phyloP scores from a whole-genome alignment of 2,797 vertebrate genomes.

The Neosilurus hyrtlii region DNA sequence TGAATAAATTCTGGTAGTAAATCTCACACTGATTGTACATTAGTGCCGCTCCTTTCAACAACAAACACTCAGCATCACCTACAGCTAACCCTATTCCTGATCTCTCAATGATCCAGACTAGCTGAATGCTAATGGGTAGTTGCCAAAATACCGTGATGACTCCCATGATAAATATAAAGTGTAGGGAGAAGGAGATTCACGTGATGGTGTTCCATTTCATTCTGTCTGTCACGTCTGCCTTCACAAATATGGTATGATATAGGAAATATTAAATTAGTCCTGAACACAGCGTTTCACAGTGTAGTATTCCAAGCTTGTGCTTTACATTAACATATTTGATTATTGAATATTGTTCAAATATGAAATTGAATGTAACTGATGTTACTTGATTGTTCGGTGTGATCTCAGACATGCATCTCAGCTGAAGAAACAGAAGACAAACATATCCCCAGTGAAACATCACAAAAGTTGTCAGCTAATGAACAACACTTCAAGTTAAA shows the following conservation, averaged over 20 bases:
- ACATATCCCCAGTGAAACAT: not conserved
- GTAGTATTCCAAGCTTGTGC: not conserved
- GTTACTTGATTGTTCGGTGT: not conserved
- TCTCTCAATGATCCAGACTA: not conserved
- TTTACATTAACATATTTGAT: not conserved
- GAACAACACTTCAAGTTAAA: not conserved
- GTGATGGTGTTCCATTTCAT: not conserved
- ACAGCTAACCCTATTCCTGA: not conserved
- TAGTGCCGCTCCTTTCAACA: not conserved
- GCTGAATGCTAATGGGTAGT: not conserved
- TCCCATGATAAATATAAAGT: not conserved
- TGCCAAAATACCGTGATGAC: not conserved
- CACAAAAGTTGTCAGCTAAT: not conserved
- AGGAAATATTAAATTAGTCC: not conserved
- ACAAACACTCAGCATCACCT: not conserved
- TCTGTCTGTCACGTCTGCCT: not conserved
- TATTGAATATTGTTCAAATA: not conserved
- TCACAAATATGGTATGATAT: not conserved
- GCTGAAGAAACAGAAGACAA: not conserved
- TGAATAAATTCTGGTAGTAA: not conserved
- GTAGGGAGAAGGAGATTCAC: not conserved
- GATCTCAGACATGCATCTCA: not conserved
- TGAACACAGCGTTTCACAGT: not conserved
- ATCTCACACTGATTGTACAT: not conserved
- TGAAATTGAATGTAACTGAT: not conserved